Evolutionary conservation across 2,797 vertebrate genomes (phyloP).

Genomic region (Acanthurus lineatus): DNA sequence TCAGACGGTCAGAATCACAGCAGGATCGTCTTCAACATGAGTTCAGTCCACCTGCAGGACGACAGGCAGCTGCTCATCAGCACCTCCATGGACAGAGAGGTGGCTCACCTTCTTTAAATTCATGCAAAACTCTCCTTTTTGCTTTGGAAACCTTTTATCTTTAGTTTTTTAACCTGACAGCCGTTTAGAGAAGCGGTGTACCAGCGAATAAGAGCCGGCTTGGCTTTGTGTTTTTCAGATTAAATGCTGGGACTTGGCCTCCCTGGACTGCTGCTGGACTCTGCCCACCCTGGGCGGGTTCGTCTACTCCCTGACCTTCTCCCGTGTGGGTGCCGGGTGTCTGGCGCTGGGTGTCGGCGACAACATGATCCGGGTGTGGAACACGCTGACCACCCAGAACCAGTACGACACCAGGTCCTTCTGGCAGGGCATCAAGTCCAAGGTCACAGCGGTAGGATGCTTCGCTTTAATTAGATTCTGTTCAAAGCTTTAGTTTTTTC

Average conservation of each 20-base stretch:
- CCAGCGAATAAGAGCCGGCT: not conserved
- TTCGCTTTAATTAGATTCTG: not conserved
- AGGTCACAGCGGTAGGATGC: slow-evolving; percentile 93
- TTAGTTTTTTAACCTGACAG: not conserved
- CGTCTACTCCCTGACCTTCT: slow-evolving; percentile 92
- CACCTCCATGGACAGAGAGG: slow-evolving; percentile 93
- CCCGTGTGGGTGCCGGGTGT: slow-evolving; percentile 90
- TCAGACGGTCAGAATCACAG: slow-evolving; percentile 94
- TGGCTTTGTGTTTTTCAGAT: slow-evolving; percentile 80
- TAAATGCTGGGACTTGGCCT: slow-evolving; percentile 94
- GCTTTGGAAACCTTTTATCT: not conserved
- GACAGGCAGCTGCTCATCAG: slow-evolving; percentile 89
- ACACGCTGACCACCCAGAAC: slow-evolving; percentile 91
- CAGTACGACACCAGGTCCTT: slow-evolving; percentile 91
- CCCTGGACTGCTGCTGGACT: slow-evolving; percentile 93
- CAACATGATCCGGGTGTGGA: slow-evolving; percentile 96
- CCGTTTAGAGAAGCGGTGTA: accelerated
- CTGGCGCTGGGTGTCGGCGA: slow-evolving; percentile 95
- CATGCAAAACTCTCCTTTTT: too few relatives aligned
- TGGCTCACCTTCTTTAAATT: slow-evolving; percentile 18
- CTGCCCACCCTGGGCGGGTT: slow-evolving; percentile 95
- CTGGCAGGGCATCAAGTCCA: slow-evolving; percentile 97
- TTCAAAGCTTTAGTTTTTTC: not conserved
- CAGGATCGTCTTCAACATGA: slow-evolving; percentile 94
- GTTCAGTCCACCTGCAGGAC: slow-evolving; percentile 83